Evolutionary conservation across 2,797 vertebrate genomes (phyloP).

Genomic region (Amblyraja radiata): DNA sequence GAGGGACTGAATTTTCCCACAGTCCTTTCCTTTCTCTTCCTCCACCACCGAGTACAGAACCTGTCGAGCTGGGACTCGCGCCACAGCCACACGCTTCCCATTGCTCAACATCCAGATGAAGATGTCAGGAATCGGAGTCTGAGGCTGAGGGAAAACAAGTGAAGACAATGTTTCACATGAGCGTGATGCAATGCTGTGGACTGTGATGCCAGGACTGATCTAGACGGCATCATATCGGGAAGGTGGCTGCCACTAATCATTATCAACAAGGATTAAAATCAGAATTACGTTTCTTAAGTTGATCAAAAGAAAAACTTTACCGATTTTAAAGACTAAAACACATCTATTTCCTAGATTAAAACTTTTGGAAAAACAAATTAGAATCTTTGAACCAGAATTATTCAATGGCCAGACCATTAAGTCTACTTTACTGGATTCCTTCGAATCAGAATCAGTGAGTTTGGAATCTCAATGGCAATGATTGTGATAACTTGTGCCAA

Average conservation of each 20-base stretch:
- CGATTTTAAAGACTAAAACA: no score
- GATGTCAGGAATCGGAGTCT: slow-evolving; percentile 76
- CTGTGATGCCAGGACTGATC: not conserved
- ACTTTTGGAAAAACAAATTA: no score
- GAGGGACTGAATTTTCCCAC: slow-evolving; percentile 73
- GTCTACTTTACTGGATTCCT: no score
- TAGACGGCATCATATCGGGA: not conserved
- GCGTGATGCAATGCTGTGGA: not conserved
- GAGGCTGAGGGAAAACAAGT: slow-evolving; percentile 62
- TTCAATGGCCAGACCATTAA: no score
- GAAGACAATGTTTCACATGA: not conserved
- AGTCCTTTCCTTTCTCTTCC: slow-evolving; percentile 81
- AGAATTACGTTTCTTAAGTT: no score
- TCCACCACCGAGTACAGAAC: slow-evolving; percentile 84
- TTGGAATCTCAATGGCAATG: no score
- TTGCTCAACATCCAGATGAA: slow-evolving; percentile 83
- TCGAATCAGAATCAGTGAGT: no score
- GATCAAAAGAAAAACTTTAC: no score
- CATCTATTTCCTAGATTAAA: no score
- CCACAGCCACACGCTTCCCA: slow-evolving; percentile 67
- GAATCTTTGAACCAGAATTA: no score
- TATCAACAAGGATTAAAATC: not conserved
- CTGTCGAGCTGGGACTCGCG: slow-evolving; percentile 70
- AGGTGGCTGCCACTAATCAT: not conserved
- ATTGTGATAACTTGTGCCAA: no score